Evolutionary conservation across 2,113 vertebrate genomes (phyloP), one percentile per base, ranked within the genome.

Genomic region (Gulo gulo): DNA sequence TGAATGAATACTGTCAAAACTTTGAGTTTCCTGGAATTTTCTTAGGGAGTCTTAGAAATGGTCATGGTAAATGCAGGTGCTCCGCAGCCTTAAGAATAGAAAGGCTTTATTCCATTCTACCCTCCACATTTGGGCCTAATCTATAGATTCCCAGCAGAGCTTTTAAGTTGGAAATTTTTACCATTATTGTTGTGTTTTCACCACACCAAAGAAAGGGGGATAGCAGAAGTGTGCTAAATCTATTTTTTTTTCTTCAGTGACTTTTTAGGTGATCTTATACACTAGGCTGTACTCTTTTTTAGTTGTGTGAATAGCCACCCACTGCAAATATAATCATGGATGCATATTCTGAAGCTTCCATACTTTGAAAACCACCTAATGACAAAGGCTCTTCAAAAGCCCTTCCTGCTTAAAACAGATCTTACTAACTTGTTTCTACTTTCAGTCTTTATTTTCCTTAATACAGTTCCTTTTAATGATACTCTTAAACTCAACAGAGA

Each of bases 401-500:
- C 65, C 15, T 21, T 50, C 36, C 88, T 87, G 47, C 11, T 55
- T 95, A 73, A 95, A 79, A 55, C 23, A 91, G 31, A 73, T 73
- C 10, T 85, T 89, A 73, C 21, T 65, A 61, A 76, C 34, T 26
- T 74, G 34, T 36, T 91, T 93, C 93, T 88, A n/a, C 50, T 13
- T 85, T 94, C 61, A 88, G n/a, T 52, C 7, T 90, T 13, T 89
- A 45, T 84, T 96, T 93, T 76, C 24, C 20, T 85, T 91, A 85
- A 73, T 76, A 71, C 18, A 11, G 1, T 65, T 92, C 59, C 39
- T 93, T 92, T 81, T 82, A 76, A 88, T 73, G 31, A 92, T 57
- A 45, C 45, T 47, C 71, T 67, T 21, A 82, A 88, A 47, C 74
- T 71, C 36, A 82, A 78, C n/a, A 83, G 69, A 73, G 85, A 87